Conservation (phyloP, 2,797 vertebrate species). For the Melopsittacus undulatus region DNA sequence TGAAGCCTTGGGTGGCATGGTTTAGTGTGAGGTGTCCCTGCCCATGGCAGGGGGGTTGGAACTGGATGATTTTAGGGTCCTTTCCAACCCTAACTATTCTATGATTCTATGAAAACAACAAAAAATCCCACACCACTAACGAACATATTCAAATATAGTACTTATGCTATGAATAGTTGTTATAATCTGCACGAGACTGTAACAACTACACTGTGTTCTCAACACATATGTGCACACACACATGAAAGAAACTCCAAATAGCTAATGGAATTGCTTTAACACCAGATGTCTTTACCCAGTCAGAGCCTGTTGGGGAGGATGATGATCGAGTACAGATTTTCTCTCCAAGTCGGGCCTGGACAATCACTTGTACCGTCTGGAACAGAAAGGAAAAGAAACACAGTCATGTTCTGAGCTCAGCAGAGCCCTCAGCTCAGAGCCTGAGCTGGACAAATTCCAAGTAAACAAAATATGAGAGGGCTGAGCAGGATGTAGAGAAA, state of each 20-base stretch:
- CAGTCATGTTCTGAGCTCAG: background rate
- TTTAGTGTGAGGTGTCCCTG: no score
- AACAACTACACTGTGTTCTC: background rate
- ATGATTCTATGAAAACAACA: background rate
- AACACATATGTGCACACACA: background rate
- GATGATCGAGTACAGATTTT: conserved; percentile 95
- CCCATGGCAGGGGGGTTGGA: no score
- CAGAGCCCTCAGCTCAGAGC: background rate
- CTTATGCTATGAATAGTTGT: background rate
- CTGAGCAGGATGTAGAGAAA: background rate
- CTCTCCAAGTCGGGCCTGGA: conserved; percentile 96
- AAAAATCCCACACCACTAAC: background rate
- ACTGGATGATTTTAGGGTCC: no score
- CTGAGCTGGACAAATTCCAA: background rate
- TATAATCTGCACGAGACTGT: background rate
- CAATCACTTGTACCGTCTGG: conserved; percentile 97
- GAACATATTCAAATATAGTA: background rate
- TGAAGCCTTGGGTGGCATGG: no score
- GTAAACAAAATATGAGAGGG: background rate
- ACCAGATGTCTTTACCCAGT: conserved; percentile 85
- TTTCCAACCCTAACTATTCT: no score
- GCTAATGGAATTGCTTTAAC: background rate
- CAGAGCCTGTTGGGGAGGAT: conserved; percentile 95
- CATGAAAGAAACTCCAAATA: background rate
- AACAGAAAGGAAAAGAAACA: conserved; percentile 32